phyloP scores from a whole-genome alignment of 2,797 vertebrate genomes.

The Tokudaia muenninki region DNA sequence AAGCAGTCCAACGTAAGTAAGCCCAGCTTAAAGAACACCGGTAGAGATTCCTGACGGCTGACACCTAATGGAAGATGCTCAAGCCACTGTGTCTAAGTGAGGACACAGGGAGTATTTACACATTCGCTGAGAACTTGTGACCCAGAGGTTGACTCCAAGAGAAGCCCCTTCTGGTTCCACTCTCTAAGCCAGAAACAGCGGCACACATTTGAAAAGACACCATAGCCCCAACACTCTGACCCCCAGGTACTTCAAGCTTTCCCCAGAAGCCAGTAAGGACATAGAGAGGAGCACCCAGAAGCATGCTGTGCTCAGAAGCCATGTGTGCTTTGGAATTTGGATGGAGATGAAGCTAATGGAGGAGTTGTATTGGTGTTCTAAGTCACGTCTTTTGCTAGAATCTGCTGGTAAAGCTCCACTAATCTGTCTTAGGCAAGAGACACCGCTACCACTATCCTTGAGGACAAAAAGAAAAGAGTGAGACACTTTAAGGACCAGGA shows the following conservation, averaged over 20 bases:
- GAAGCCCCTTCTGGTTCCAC: neutral
- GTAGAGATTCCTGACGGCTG: neutral
- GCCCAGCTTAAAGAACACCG: neutral
- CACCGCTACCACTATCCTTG: neutral
- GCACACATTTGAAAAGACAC: neutral
- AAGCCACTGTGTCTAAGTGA: neutral
- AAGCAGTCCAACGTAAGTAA: neutral
- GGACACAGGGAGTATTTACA: neutral
- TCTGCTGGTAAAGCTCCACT: neutral
- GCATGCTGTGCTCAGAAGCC: neutral
- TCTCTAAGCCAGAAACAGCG: slow-evolving; percentile 11
- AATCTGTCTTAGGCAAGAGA: neutral
- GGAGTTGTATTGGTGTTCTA: neutral
- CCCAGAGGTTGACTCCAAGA: neutral
- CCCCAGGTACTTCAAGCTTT: neutral
- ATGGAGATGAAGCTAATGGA: neutral
- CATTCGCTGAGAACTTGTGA: neutral
- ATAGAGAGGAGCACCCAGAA: neutral
- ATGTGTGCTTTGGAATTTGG: neutral
- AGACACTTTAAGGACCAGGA: neutral
- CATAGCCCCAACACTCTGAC: neutral
- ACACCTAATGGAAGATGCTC: neutral
- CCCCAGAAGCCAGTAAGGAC: neutral
- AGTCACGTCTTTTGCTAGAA: neutral
- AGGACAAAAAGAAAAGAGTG: neutral